Evolutionary conservation across 2,888 invertebrate genomes (phyloP).

Genomic region (Heterodera filipjevi): DNA sequence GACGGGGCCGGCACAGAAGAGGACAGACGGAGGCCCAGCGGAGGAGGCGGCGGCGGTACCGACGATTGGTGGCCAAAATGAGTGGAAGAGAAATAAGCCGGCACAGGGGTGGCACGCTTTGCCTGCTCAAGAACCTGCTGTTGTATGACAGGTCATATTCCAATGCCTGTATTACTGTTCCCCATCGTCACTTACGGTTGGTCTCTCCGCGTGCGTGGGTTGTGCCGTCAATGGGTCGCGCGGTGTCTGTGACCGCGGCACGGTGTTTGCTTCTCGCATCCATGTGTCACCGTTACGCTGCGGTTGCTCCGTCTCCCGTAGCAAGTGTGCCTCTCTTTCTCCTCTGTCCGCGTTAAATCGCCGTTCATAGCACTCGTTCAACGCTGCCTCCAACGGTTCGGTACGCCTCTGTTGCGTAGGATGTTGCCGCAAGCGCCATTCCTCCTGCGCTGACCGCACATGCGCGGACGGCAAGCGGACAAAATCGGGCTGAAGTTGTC

Average conservation of each 20-base stretch:
- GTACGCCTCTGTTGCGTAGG: not conserved
- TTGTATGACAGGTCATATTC: not conserved
- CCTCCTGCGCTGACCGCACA: conserved; percentile 13
- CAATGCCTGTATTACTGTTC: not conserved
- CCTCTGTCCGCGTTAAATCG: not conserved
- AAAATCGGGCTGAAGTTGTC: conserved; percentile 22
- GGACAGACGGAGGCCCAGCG: conserved; percentile 22
- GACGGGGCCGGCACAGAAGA: conserved; percentile 1
- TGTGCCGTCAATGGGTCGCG: not conserved
- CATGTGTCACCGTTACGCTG: not conserved
- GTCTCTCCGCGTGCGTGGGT: conserved; percentile 33
- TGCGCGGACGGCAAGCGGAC: conserved; percentile 23
- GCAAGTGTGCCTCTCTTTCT: not conserved
- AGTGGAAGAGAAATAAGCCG: not conserved
- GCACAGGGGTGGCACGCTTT: conserved; percentile 38
- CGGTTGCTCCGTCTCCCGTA: not conserved
- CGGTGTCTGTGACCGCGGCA: conserved; percentile 22
- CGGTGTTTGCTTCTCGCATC: not conserved
- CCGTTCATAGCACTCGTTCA: conserved; percentile 1
- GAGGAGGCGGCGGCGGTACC: not conserved
- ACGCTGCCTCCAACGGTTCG: not conserved
- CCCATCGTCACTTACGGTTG: conserved; percentile 26
- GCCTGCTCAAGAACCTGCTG: conserved; percentile 53
- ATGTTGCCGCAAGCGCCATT: conserved; percentile 11
- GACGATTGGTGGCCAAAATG: not conserved